Evolutionary conservation across 1,140 invertebrate genomes (phyloP).

Genomic region (Magallana gigas): DNA sequence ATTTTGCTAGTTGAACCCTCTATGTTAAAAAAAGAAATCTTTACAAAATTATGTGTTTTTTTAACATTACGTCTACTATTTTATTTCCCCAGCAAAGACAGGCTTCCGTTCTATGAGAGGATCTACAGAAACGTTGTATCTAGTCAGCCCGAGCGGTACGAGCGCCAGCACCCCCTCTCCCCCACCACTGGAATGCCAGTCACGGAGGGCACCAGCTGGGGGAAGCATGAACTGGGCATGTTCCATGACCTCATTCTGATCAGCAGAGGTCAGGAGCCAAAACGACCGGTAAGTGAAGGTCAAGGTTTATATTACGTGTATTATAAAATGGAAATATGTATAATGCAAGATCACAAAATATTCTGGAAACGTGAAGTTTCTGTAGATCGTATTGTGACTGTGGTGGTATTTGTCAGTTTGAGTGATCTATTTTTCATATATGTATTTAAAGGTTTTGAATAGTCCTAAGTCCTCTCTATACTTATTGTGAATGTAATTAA

Average conservation of each 20-base stretch:
- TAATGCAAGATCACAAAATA: too few species aligned
- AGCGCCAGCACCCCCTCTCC: slow-evolving; percentile 39
- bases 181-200: slow-evolving; percentile 48
- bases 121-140: slow-evolving; percentile 70
- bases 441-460: too few species aligned
- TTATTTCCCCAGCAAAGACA: slow-evolving; percentile 69
- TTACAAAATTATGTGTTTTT: neutral
- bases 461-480: too few species aligned
- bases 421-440: too few species aligned
- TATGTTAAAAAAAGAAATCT: too few species aligned
- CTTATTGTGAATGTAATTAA: too few species aligned
- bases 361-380: too few species aligned
- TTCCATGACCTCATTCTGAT: slow-evolving; percentile 64
- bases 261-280: slow-evolving; percentile 50
- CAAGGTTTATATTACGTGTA: neutral
- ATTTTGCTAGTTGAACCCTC: too few species aligned
- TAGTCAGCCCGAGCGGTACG: slow-evolving; percentile 67
- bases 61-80: neutral
- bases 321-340: too few species aligned
- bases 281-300: slow-evolving; percentile 42
- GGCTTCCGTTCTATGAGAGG: slow-evolving; percentile 75
- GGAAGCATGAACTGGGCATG: slow-evolving; percentile 66
- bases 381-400: too few species aligned
- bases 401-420: too few species aligned
- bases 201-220: slow-evolving; percentile 40